These are phyloP conservation scores for Thereva nobilitata DNA, from an alignment of 2,888 invertebrate genomes.

Conservation along the genomic window DNA sequence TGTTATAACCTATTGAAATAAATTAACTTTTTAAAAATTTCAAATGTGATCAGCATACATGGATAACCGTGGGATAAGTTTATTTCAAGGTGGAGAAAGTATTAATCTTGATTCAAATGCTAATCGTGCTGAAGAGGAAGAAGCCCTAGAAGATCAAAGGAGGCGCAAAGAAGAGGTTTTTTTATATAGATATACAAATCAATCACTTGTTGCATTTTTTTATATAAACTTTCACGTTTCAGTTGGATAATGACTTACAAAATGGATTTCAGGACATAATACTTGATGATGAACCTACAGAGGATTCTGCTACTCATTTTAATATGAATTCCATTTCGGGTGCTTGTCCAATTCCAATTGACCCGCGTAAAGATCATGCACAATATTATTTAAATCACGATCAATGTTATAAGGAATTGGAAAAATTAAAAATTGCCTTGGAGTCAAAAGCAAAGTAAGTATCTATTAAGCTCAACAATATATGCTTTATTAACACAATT, in stretches of 20 bases:
- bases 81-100: slow-evolving; percentile 70
- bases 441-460: slow-evolving; percentile 61
- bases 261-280: slow-evolving; percentile 72
- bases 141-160: slow-evolving; percentile 70
- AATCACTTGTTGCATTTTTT: not conserved
- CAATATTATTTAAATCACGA: not conserved
- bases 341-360: not conserved
- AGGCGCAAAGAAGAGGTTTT: slow-evolving; percentile 69
- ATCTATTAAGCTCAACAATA: slow-evolving; percentile 29
- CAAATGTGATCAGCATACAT: slow-evolving; percentile 49
- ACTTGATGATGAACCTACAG: slow-evolving; percentile 68
- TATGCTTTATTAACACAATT: too few species aligned
- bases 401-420: slow-evolving; percentile 43
- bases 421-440: slow-evolving; percentile 49
- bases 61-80: slow-evolving; percentile 70
- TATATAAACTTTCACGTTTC: slow-evolving; percentile 46
- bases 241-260: slow-evolving; percentile 68
- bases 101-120: slow-evolving; percentile 68
- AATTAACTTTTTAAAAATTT: too few species aligned
- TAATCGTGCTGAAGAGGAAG: slow-evolving; percentile 70
- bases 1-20: too few species aligned
- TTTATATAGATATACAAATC: not conserved
- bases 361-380: not conserved
- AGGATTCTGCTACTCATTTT: slow-evolving; percentile 62
- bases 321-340: slow-evolving; percentile 44